Base-by-base conservation (phyloP, 2,888 invertebrate genomes). In the Mesopsocus fuscifrons region DNA sequence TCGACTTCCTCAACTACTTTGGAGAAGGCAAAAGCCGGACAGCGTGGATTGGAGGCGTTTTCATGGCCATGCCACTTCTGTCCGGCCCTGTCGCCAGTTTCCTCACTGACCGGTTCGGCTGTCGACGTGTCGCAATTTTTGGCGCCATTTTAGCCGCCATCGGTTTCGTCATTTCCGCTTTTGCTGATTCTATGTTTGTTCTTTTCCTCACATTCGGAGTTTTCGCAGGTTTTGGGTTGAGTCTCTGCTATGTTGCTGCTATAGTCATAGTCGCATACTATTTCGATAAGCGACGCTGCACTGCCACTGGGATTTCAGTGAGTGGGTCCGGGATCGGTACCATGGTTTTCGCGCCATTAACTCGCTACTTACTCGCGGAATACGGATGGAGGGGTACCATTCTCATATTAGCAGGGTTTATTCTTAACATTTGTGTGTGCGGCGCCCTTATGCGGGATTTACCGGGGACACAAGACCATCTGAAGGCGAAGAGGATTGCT, bases 201-300 rank as follows among this genome's bases (percentile, higher is more conserved):
- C 64, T 87, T 48, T 81, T 81, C 56, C 60, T 87, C 47, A 85
- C 85, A 1, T 85, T 87, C 57, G 85, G 85, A 17, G 69, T 87
- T 13, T 67, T 85, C 54, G 76, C 85, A 30, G 87, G 88, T 2
- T 80, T 85, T 52, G 88, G 87, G 11, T 64, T 88, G 48, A 82
- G 84, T 52, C 65, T 87, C 46, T 85, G 84, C 57, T 88, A 85
- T 60, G 85, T 87, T 41, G 79, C 85, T n/a, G 84, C 87, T 1
- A 84, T 88, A 4, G 87, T 88, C 2, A 82, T 84, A 50, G 87
- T 89, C 22, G 85, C 87, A 1, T 87, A 85, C 58, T 88, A 87
- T 59, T 89, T 89, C 58, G 84, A 87, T 54, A 79, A 79, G 59
- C 74, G 71, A 55, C 68, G 85, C 45, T 83, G 84, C 0, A 71